Conservation (phyloP, 2,888 invertebrate genomes). For the Eretmocerus hayati region DNA sequence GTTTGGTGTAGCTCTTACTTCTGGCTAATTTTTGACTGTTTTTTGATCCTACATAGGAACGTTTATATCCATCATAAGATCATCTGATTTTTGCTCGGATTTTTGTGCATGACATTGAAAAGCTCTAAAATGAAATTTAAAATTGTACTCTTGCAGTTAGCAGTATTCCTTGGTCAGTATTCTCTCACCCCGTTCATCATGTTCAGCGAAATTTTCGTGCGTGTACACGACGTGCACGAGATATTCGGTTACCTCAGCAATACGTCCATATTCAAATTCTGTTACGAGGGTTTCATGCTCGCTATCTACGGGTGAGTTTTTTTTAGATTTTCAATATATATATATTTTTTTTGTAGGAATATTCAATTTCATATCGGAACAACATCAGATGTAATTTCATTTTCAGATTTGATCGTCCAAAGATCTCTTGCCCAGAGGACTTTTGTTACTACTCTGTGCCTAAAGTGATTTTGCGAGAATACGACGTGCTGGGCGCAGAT, state of each 20-base stretch:
- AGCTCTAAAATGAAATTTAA: too few species aligned
- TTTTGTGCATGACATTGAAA: too few species aligned
- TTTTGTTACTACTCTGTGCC: conserved; percentile 73
- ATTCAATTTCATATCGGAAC: background rate
- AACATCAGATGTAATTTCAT: background rate
- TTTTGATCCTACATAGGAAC: too few species aligned
- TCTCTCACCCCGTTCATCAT: conserved; percentile 79
- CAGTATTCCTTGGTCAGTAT: conserved; percentile 83
- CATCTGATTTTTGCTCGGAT: too few species aligned
- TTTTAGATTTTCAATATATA: background rate
- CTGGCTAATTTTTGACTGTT: too few species aligned
- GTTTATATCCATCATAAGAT: too few species aligned
- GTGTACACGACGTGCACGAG: conserved; percentile 69
- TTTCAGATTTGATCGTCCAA: conserved; percentile 61
- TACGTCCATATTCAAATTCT: conserved; percentile 81
- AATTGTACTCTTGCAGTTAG: conserved; percentile 63
- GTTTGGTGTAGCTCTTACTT: too few species aligned
- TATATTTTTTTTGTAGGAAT: too few species aligned
- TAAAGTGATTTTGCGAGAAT: conserved; percentile 62
- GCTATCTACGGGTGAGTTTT: conserved; percentile 61
- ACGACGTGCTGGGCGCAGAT: conserved; percentile 62
- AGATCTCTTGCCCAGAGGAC: conserved; percentile 64
- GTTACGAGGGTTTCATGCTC: conserved; percentile 74
- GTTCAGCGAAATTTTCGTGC: conserved; percentile 90
- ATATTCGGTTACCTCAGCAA: conserved; percentile 81